Evolutionary conservation across 2,113 vertebrate species (phyloP).

Genomic region (Albula glossodonta): DNA sequence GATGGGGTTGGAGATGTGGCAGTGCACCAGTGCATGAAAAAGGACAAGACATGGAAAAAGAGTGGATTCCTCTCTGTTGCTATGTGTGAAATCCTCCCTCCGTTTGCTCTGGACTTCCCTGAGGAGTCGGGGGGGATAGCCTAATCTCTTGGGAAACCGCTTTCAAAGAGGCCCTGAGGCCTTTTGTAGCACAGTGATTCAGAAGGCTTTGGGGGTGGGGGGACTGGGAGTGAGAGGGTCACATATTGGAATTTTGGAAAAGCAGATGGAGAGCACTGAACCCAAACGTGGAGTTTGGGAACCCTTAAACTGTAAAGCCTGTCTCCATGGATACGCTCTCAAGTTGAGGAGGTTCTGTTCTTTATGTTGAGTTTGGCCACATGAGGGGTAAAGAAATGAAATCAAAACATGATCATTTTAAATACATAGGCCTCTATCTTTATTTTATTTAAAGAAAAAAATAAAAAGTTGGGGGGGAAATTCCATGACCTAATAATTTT

Average conservation of each 20-base stretch:
- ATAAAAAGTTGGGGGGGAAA: background rate
- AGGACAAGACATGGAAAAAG: background rate
- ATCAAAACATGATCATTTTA: background rate
- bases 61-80: background rate
- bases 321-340: background rate
- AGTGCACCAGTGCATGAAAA: background rate
- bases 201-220: background rate
- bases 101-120: background rate
- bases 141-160: background rate
- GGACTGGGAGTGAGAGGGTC: background rate
- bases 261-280: background rate
- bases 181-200: background rate
- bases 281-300: background rate
- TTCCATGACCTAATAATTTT: background rate
- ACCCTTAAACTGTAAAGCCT: background rate
- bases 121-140: background rate
- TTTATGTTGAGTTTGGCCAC: background rate
- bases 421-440: background rate
- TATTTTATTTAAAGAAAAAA: background rate
- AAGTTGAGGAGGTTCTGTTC: background rate
- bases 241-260: constrained; percentile 5
- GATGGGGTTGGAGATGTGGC: background rate
- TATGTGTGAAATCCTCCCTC: background rate
- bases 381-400: background rate
- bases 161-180: background rate